Percentiles rank a stretch among this genome's conserved stretches.
phyloP scores from a whole-genome alignment of 2,113 vertebrate genomes.

The Onychostruthus taczanowskii region DNA sequence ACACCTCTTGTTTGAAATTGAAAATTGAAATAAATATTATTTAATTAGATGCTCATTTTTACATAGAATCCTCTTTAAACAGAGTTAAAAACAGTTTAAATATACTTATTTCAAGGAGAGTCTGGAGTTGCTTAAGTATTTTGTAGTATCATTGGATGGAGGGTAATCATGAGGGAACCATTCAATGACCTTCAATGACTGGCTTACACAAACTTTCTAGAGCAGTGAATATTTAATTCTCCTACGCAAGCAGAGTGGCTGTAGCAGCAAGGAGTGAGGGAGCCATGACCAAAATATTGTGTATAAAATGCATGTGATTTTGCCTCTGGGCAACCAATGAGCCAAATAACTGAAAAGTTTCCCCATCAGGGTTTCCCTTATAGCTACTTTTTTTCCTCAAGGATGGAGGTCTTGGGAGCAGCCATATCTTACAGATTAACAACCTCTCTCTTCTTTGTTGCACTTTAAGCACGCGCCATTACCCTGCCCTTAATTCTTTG shows the following conservation, averaged over 20 bases:
- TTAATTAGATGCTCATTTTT: background rate
- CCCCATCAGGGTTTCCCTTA: constrained; percentile 9
- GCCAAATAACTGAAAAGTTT: constrained; percentile 36
- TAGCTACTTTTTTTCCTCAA: constrained; percentile 19
- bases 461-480: constrained; percentile 11
- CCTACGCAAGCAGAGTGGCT: fast-evolving
- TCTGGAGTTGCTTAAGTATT: background rate
- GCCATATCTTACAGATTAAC: constrained; percentile 44
- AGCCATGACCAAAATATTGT: background rate
- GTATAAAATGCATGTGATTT: constrained; percentile 40
- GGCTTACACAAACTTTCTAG: background rate
- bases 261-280: background rate
- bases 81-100: background rate
- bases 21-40: background rate
- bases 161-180: background rate
- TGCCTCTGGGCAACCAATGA: constrained; percentile 22
- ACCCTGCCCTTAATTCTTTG: constrained; percentile 10
- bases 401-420: constrained; percentile 44
- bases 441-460: constrained; percentile 1
- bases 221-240: background rate
- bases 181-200: background rate
- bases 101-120: background rate
- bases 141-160: background rate
- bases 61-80: background rate
- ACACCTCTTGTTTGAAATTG: background rate